Evolutionary conservation across 2,113 vertebrate species (phyloP), one percentile per base, ranked within the genome.

Genomic region (Phoenicopterus ruber): DNA sequence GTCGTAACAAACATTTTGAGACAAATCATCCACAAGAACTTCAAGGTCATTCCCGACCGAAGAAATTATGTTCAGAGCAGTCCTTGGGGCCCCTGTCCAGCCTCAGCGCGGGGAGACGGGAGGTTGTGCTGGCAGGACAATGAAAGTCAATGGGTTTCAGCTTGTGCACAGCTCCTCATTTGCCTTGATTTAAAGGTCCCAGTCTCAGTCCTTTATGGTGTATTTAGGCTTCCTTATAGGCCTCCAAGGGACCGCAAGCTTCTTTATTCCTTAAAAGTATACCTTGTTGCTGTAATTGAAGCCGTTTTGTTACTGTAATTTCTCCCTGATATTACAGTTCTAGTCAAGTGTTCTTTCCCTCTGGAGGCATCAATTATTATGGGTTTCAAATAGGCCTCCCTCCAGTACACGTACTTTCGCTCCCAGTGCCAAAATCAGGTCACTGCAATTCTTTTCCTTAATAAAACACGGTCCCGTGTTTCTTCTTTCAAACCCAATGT

Each of bases 121-220:
- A 61, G 13, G 12, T 55, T 88, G 29, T 81, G 34, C 49, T 6
- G 9, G 54, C 77, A 96, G 92, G 91, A 94, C 81, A 58, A 38
- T 82, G 74, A 83, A 96, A 94, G 89, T 86, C 92, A 87, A 16
- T 96, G 91, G 59, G 93, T 94, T 96, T 97, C 66, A 84, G 58
- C 70, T 86, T 72, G 46, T 89, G 80, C 77, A 26, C 28, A 61
- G 84, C 47, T 95, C 69, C 88, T 88, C 32, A 5, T 93, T 97
- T 96, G 65, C 62, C 89, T 95, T 96, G 94, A 98, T 97, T 98
- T 98, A 97, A 96, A 95, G 73, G 81, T 92, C 94, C 79, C 90
- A 72, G 34, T 90, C 79, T 91, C 31, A 28, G 70, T 82, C 93
- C 79, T 96, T 97, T 96, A 97, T 96, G 66, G 86, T 86, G 72